phyloP scores from a whole-genome alignment of 35 echinoderm and acorn worm species.

The Diadema setosum region DNA sequence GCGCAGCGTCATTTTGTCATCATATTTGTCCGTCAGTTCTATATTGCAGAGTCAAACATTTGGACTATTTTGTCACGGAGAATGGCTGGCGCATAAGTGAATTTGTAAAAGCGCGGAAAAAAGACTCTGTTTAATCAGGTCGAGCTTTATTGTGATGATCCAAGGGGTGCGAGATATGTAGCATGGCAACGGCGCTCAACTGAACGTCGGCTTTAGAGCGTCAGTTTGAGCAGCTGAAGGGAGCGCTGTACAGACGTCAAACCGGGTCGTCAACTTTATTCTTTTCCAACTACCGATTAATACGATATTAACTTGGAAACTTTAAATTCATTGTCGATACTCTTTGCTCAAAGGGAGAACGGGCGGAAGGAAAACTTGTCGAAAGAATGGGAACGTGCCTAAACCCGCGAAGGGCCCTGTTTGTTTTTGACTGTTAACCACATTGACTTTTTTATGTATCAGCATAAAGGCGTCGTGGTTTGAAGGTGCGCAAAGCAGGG shows the following conservation, averaged over 20 bases:
- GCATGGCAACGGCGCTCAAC: too few relatives aligned
- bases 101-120: too few relatives aligned
- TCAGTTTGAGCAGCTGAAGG: constrained; percentile 21
- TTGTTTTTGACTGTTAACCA: background rate
- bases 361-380: background rate
- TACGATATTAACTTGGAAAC: constrained; percentile 18
- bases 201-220: background rate
- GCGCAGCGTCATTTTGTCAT: background rate
- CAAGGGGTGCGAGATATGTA: too few relatives aligned
- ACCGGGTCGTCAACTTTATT: background rate
- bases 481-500: background rate
- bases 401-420: background rate
- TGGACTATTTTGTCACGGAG: too few relatives aligned
- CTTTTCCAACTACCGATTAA: background rate
- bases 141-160: too few relatives aligned
- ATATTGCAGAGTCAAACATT: too few relatives aligned
- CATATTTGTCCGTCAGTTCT: background rate
- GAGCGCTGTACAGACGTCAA: background rate
- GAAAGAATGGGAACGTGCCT: background rate
- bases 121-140: too few relatives aligned
- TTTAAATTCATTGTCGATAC: background rate
- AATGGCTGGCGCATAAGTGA: too few relatives aligned
- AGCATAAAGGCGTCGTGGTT: background rate
- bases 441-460: constrained; percentile 19
- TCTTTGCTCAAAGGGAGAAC: background rate